Conservation (phyloP, 2,113 vertebrate genomes). For the Salvelinus alpinus region DNA sequence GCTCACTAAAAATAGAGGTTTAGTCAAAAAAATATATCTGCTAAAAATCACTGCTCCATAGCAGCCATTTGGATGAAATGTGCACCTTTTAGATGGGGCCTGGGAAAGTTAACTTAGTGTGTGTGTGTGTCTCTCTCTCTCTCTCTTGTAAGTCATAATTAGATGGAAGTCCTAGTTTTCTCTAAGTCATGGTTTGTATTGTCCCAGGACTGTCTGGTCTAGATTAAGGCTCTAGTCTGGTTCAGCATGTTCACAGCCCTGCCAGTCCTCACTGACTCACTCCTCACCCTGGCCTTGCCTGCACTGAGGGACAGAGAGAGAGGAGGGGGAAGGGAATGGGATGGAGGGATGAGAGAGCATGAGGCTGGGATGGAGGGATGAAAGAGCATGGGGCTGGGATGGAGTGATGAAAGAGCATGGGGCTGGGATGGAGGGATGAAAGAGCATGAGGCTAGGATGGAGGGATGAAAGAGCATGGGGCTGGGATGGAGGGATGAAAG, state of each 20-base stretch:
- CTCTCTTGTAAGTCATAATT: conserved; percentile 14
- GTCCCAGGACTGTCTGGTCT: conserved; percentile 1
- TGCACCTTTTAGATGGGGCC: conserved; percentile 66
- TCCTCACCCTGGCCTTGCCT: background rate
- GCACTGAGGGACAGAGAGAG: background rate
- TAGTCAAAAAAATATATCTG: conserved; percentile 43
- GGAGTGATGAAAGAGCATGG: too few species aligned
- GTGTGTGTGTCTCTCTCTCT: background rate
- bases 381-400: too few species aligned
- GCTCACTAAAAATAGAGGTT: conserved; percentile 68
- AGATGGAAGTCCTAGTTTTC: too few species aligned
- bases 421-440: too few species aligned
- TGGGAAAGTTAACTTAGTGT: conserved; percentile 64
- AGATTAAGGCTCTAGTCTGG: conserved; percentile 2
- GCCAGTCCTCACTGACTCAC: conserved; percentile 12
- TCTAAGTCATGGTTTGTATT: conserved; percentile 7
- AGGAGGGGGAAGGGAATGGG: background rate
- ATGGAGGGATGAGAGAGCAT: too few species aligned
- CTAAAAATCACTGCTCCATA: conserved; percentile 70
- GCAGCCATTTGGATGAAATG: conserved; percentile 65
- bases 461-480: too few species aligned
- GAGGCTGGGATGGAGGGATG: too few species aligned
- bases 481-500: too few species aligned
- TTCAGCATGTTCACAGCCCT: background rate
- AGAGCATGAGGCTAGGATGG: too few species aligned